Base-by-base conservation (phyloP, 2,113 vertebrate genomes). In the Caretta caretta region DNA sequence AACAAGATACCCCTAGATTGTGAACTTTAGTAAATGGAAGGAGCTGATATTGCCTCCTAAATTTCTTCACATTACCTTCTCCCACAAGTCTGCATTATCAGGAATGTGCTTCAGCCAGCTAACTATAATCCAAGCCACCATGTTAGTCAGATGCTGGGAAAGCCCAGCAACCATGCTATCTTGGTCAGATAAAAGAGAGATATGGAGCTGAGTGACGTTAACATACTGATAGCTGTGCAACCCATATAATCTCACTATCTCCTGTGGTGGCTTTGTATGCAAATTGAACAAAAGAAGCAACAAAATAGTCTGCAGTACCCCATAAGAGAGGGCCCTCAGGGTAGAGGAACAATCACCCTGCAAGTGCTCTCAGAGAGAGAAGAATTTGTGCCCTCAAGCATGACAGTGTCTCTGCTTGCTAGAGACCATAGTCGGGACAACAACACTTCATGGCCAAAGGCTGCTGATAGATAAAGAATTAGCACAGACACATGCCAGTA, bases 401-500 rank as follows among this genome's bases (percentile, higher is more conserved):
- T 53, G 53, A 87, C 79, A 49, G 22, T 84, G 17, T 10, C 1
- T 5, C 14, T 5, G 86, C 95, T 94, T 91, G 24, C 42, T 72
- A 84, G 62, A 78, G 80, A 59, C 35, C 27, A 4, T 25, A 92
- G 90, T 84, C 80, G 72, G 86, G 89, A 87, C 3, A 49, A 87
- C 84, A 38, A 91, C 27, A 65, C 14, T 62, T 57, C 38, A n/a
- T 29, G 11, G 83, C 87, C 92, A 91, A 94, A 96, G 49, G 35
- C 20, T 95, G 87, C 17, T 92, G 91, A 87, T 65, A 94, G 92
- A 53, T 91, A 92, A 90, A 90, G 83, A 53, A 87, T 90, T 84
- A 88, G 6, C 78, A 93, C 81, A 54, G 31, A 93, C 0, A 0
- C 10, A 75, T 95, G 54, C 57, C 75, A 92, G 54, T 81, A 78